Conservation (phyloP, 2,113 vertebrate genomes). For the Xenopus laevis region DNA sequence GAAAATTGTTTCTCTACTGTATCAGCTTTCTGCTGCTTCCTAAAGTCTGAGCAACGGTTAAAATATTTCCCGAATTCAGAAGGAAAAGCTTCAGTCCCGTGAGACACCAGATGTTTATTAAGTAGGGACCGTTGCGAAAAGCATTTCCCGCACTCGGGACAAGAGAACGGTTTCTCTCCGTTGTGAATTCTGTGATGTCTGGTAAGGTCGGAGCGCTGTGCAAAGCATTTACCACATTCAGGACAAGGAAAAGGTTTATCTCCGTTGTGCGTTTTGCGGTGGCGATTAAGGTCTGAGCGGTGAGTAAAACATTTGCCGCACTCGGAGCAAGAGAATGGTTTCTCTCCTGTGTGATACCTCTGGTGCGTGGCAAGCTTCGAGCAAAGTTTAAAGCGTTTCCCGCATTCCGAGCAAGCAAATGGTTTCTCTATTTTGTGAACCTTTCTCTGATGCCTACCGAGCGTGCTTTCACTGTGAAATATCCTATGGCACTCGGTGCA, state of each 20-base stretch:
- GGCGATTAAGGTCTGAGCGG: background rate
- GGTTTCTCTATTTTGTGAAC: background rate
- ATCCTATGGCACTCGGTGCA: too few species aligned
- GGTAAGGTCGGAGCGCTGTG: slow-evolving; percentile 15
- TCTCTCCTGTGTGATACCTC: background rate
- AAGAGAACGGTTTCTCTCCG: slow-evolving; percentile 49
- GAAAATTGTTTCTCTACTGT: slow-evolving; percentile 59
- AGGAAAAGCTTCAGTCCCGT: slow-evolving; percentile 50
- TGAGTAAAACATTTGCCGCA: slow-evolving; percentile 23
- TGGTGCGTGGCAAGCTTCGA: background rate
- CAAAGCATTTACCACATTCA: background rate
- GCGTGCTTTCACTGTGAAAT: too few species aligned
- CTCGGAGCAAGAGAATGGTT: background rate
- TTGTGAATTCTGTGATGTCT: slow-evolving; percentile 41
- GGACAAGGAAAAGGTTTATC: background rate
- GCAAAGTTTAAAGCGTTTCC: background rate
- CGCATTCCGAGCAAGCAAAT: background rate
- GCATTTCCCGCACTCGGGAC: slow-evolving; percentile 47
- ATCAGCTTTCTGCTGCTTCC: slow-evolving; percentile 50
- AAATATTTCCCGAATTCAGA: slow-evolving; percentile 53
- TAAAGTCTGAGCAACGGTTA: slow-evolving; percentile 2
- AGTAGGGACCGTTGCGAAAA: slow-evolving; percentile 54
- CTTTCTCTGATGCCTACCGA: too few species aligned
- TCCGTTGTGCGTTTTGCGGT: slow-evolving; percentile 25
- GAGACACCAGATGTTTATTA: slow-evolving; percentile 55